Percentiles rank a stretch among this genome's conserved stretches.
phyloP scores from a whole-genome alignment of 2,888 invertebrate species.

The Hirtodrosophila duncani region DNA sequence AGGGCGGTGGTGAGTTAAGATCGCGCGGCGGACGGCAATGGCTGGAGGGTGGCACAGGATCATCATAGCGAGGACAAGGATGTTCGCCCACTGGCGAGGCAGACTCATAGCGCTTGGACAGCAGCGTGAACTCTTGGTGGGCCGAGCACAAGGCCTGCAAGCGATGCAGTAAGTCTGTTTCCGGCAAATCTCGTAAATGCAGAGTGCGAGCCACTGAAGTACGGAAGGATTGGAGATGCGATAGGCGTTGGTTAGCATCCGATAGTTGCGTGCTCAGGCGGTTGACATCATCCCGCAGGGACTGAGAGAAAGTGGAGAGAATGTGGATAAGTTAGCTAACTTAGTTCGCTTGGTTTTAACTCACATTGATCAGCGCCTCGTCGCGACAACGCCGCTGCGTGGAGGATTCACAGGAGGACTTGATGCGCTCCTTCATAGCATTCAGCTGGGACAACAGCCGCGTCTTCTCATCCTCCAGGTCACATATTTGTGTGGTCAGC shows the following conservation, averaged over 20 bases:
- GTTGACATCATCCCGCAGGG: constrained; percentile 87
- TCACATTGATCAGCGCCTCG: constrained; percentile 77
- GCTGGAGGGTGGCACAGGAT: constrained; percentile 70
- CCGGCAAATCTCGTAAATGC: constrained; percentile 85
- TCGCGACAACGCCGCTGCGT: constrained; percentile 77
- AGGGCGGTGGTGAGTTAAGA: constrained; percentile 47
- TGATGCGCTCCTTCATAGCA: constrained; percentile 74
- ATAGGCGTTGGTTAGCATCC: constrained; percentile 87
- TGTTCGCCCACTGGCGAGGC: constrained; percentile 77
- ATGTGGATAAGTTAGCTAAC: not conserved
- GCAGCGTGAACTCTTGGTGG: constrained; percentile 90
- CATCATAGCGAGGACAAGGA: constrained; percentile 76
- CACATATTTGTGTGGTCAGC: constrained; percentile 87
- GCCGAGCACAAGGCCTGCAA: constrained; percentile 91
- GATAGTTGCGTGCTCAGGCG: constrained; percentile 86
- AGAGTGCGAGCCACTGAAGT: constrained; percentile 86
- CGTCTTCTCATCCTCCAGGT: constrained; percentile 87
- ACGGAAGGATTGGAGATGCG: constrained; percentile 88
- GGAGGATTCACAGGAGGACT: constrained; percentile 75
- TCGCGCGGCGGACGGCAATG: constrained; percentile 75
- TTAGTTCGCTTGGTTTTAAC: too few relatives aligned
- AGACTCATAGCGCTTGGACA: constrained; percentile 86
- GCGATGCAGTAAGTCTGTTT: constrained; percentile 87
- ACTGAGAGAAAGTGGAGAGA: constrained; percentile 73
- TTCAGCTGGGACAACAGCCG: constrained; percentile 78